These are phyloP conservation scores for Halictus quadricinctus DNA, from an alignment of 2,888 invertebrate genomes.

Conservation along the genomic window DNA sequence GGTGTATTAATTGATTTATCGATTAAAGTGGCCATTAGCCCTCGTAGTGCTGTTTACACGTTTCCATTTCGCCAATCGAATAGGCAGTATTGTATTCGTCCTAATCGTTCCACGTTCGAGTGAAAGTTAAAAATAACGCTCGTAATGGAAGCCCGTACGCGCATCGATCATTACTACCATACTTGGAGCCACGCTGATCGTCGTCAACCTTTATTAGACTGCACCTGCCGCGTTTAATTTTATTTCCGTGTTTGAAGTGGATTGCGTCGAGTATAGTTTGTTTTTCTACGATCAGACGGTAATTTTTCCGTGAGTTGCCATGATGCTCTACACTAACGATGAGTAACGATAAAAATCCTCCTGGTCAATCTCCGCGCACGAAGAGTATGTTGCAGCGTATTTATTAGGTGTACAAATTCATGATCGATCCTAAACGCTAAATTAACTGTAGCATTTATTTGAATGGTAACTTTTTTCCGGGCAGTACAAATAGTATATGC, in stretches of 20 bases:
- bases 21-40: neutral
- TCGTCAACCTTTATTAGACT: constrained; percentile 47
- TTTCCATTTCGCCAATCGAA: neutral
- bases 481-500: no score
- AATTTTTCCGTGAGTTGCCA: constrained; percentile 3
- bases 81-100: neutral
- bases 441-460: no score
- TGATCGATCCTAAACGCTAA: neutral
- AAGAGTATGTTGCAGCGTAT: neutral
- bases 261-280: constrained; percentile 26
- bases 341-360: constrained; percentile 36
- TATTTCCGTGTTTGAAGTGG: constrained; percentile 34
- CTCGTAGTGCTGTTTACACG: neutral
- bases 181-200: constrained; percentile 32
- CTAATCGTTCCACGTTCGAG: neutral
- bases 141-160: neutral
- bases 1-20: neutral
- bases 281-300: constrained; percentile 17
- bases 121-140: constrained; percentile 18
- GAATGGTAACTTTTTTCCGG: no score
- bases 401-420: neutral
- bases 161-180: constrained; percentile 25
- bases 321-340: constrained; percentile 33
- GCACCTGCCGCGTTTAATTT: constrained; percentile 52
- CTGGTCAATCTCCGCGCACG: constrained; percentile 17